A percentile compares a stretch with the other conserved stretches of the same genome.
These are phyloP conservation scores for Halictus ligatus DNA, from an alignment of 2,888 invertebrate species.

Conservation along the genomic window DNA sequence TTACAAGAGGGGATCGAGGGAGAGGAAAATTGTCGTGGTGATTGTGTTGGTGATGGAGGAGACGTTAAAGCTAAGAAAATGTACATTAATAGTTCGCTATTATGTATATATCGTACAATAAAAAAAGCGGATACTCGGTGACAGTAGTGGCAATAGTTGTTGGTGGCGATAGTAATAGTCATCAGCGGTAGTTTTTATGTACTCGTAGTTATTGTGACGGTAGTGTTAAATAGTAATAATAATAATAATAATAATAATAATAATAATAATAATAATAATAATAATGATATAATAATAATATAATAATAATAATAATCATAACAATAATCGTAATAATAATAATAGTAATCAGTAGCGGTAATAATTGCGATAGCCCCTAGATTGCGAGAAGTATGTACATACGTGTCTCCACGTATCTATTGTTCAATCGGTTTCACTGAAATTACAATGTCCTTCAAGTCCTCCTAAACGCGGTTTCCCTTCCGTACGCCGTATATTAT, in stretches of 20 bases:
- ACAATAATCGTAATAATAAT: slow-evolving; percentile 35
- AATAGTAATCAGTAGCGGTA: slow-evolving; percentile 53
- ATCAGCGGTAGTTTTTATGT: slow-evolving; percentile 46
- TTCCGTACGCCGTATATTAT: neutral
- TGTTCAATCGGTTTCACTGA: slow-evolving; percentile 34
- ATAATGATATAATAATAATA: slow-evolving; percentile 8
- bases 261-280: slow-evolving; percentile 48
- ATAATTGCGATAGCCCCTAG: slow-evolving; percentile 59
- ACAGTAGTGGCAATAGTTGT: slow-evolving; percentile 46
- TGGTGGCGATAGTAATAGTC: slow-evolving; percentile 59
- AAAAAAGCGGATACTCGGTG: slow-evolving; percentile 74
- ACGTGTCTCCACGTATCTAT: slow-evolving; percentile 42
- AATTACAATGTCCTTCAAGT: slow-evolving; percentile 36
- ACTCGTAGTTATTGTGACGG: slow-evolving; percentile 48
- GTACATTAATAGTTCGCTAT: slow-evolving; percentile 78
- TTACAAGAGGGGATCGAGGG: slow-evolving; percentile 70
- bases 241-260: slow-evolving; percentile 40
- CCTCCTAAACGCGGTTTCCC: slow-evolving; percentile 25
- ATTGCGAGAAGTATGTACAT: slow-evolving; percentile 62
- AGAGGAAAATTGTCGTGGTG: neutral
- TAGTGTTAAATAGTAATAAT: slow-evolving; percentile 52
- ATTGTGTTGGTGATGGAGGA: slow-evolving; percentile 41
- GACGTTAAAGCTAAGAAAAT: slow-evolving; percentile 78
- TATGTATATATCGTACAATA: slow-evolving; percentile 76
- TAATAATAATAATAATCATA: slow-evolving; percentile 26